Percentiles rank a stretch among this genome's conserved stretches.
phyloP scores from a whole-genome alignment of 2,113 vertebrate genomes.

The Paradoxurus hermaphroditus region DNA sequence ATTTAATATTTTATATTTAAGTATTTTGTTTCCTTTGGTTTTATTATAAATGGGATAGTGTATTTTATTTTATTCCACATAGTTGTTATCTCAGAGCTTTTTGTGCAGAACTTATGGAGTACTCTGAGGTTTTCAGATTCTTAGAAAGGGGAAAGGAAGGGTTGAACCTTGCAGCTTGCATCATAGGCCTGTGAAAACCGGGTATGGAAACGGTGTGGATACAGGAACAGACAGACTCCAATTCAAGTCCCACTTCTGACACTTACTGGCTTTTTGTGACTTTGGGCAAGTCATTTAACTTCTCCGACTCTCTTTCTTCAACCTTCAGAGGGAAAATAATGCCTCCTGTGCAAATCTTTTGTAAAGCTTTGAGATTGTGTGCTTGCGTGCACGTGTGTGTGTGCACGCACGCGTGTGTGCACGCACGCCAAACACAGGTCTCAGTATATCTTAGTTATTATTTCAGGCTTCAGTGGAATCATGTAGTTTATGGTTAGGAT shows the following conservation, averaged over 20 bases:
- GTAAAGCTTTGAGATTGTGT: not conserved
- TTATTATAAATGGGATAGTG: not conserved
- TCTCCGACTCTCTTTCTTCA: not conserved
- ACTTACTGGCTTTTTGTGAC: constrained; percentile 7
- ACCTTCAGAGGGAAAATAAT: not conserved
- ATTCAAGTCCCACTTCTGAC: not conserved
- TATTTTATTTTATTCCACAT: not conserved
- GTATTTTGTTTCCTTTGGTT: constrained; percentile 10
- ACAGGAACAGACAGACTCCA: not conserved
- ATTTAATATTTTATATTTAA: not conserved
- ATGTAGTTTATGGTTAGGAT: not conserved
- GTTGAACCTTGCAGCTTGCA: not conserved
- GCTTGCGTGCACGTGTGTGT: too few species aligned
- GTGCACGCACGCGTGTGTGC: accelerated
- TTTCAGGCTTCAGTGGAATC: not conserved
- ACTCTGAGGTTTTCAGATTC: not conserved
- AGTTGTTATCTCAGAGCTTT: not conserved
- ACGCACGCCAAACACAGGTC: not conserved
- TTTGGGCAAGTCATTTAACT: constrained; percentile 1
- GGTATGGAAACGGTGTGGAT: not conserved
- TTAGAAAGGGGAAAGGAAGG: not conserved
- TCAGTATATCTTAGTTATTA: not conserved
- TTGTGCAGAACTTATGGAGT: not conserved
- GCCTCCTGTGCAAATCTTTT: constrained; percentile 1
- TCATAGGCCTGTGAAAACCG: constrained; percentile 12